Evolutionary conservation across 2,888 invertebrate genomes (phyloP), one percentile per base, ranked within the genome.

Genomic region (Thereva nobilitata): DNA sequence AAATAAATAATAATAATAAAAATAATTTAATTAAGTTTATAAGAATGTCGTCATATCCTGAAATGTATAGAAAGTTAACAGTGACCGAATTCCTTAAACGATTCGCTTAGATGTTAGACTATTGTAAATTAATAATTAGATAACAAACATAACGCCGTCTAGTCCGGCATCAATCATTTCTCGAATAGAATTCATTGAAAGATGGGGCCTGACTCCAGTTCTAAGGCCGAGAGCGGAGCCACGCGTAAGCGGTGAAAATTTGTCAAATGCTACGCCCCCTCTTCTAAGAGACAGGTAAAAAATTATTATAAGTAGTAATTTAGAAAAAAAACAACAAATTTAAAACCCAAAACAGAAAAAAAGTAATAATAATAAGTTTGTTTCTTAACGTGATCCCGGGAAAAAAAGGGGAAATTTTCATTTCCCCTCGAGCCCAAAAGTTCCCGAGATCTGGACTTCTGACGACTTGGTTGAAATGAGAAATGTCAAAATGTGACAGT

Each of bases 161-260:
- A 76, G 77, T 75, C 77, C 79, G 76, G 76, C 77, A 75, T 76
- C 80, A 81, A 81, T 77, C 91, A 94, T 94, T 95, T 93, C 94
- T 89, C 93, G 93, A 87, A 91, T 94, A 90, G 93, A 93, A 89
- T 92, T 93, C 87, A 89, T 93, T 86, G 93, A 94, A 87, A 92
- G 93, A 93, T 94, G 94, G 94, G 94, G 94, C 91, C 92, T 94
- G 86, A 93, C 93, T 89, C 94, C 94, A 89, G 93, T 93, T 90
- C 91, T 93, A 88, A 90, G 91, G 86, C 93, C 93, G 90, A 92
- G 93, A 88, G 92, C 92, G 90, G 92, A 93, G 87, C 90, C 90
- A 89, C 92, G 91, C 89, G 88, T 83, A 80, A 83, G 82, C 83
- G 83, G 82, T 84, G 79, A 81, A 79, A 80, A 78, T 77, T 76